A percentile compares a stretch with the other conserved stretches of the same genome.
These are phyloP conservation scores for Sander lucioperca DNA, from an alignment of 2,113 vertebrate species.

Conservation along the genomic window DNA sequence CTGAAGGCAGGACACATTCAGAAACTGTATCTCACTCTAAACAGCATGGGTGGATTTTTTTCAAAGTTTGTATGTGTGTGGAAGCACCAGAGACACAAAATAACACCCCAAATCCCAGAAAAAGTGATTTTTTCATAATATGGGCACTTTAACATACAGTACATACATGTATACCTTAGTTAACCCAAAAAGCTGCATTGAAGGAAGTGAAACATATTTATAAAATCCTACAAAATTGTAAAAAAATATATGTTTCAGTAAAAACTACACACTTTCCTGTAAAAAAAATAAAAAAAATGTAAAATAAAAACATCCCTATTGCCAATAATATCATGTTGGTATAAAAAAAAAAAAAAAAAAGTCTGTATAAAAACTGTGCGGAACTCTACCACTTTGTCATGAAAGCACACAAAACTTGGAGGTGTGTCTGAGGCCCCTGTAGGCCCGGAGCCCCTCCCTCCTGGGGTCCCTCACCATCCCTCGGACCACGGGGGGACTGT, in stretches of 20 bases:
- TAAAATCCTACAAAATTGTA: slow-evolving; percentile 1
- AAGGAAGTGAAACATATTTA: neutral
- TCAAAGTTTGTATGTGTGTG: no score
- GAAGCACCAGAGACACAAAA: no score
- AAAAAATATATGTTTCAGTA: neutral
- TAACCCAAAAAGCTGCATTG: neutral
- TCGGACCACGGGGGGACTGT: slow-evolving; percentile 85
- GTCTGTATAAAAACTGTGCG: neutral
- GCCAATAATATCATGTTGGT: neutral
- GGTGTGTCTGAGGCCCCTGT: slow-evolving; percentile 88
- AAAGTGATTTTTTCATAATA: no score
- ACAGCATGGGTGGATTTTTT: no score
- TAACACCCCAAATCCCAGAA: no score
- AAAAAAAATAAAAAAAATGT: neutral
- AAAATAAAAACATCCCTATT: neutral
- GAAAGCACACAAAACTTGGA: slow-evolving; percentile 94
- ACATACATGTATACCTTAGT: neutral
- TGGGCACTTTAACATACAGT: slow-evolving; percentile 60
- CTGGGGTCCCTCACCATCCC: slow-evolving; percentile 86
- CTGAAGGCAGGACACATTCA: no score
- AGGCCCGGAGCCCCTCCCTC: slow-evolving; percentile 83
- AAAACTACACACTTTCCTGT: neutral
- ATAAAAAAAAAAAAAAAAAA: slow-evolving; percentile 16
- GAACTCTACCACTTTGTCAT: slow-evolving; percentile 65
- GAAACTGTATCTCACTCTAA: no score